Evolutionary conservation across 2,113 vertebrate genomes (phyloP), one percentile per base, ranked within the genome.

Genomic region (Chiloscyllium plagiosum): DNA sequence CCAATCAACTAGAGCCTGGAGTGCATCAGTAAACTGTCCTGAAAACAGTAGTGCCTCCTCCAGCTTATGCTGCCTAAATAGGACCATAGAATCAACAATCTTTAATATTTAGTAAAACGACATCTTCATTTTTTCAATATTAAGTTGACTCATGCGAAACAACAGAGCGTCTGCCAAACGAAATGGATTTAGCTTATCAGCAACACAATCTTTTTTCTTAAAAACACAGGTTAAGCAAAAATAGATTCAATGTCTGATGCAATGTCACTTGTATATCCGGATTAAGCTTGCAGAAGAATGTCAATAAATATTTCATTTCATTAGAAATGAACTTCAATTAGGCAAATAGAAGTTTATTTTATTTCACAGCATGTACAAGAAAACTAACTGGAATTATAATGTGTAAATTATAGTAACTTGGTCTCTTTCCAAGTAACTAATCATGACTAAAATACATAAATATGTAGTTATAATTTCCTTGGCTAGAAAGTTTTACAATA

Each of bases 31-130:
- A 97, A 99, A 99, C 97, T 99, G 99, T 2, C 99, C 99, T 0
- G 99, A 99, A 97, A 99, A 99, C 96, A 99, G 97, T 69, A 99
- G 98, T 0, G 99, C 99, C 97, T 99, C 99, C 96, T 99, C 99
- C 97, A 99, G 97, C 97, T 99, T 99, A 98, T 99, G 99, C 96
- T 99, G 99, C 97, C 99, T 99, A 97, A 0, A 13, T 26, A 37
- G 87, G 89, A 37, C 26, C 37, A 47, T 4, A 33, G 61, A 10
- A 70, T 50, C 13, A 72, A 76, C 42, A 95, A 72, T 52, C 42
- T 42, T 95, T 95, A 26, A 47, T 33, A 50, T 72, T 76, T 72
- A 19, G 5, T 65, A 66, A 93, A 93, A 19, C 20, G 37, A 20
- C 17, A 66, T n/a, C 15, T 37, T 42, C 17, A 66, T n/a, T 4